phyloP scores from a whole-genome alignment of 2,888 invertebrate genomes.

The Ormia ochracea region DNA sequence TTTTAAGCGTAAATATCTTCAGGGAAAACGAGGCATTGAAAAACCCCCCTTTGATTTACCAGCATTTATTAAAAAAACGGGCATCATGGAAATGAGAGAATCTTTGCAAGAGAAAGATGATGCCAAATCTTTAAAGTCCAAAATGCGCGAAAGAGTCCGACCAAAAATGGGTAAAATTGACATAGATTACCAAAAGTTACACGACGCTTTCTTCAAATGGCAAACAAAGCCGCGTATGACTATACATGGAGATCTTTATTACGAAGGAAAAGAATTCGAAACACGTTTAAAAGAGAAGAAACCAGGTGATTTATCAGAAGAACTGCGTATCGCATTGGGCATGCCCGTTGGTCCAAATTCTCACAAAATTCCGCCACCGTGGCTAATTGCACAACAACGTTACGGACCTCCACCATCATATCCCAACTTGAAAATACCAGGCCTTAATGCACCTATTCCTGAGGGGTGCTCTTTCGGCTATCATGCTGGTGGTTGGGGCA shows the following conservation, averaged over 20 bases:
- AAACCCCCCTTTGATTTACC: slow-evolving; percentile 99
- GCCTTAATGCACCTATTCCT: slow-evolving; percentile 98
- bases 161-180: slow-evolving; percentile 99
- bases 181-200: slow-evolving; percentile 99
- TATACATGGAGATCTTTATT: slow-evolving; percentile 98
- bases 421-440: slow-evolving; percentile 98
- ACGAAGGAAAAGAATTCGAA: slow-evolving; percentile 99
- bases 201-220: slow-evolving; percentile 99
- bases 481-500: slow-evolving; percentile 99
- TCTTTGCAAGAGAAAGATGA: slow-evolving; percentile 98
- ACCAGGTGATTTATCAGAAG: slow-evolving; percentile 97
- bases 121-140: slow-evolving; percentile 94
- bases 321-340: slow-evolving; percentile 95
- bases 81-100: slow-evolving; percentile 99
- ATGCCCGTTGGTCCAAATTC: slow-evolving; percentile 98
- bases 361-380: slow-evolving; percentile 93
- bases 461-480: slow-evolving; percentile 98
- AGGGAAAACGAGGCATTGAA: slow-evolving; percentile 99
- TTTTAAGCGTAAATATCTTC: slow-evolving; percentile 95
- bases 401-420: slow-evolving; percentile 99
- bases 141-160: slow-evolving; percentile 96
- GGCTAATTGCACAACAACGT: slow-evolving; percentile 83
- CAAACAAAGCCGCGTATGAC: slow-evolving; percentile 99
- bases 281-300: slow-evolving; percentile 98
- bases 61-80: slow-evolving; percentile 98